A percentile compares a stretch with the other conserved stretches of the same genome.
phyloP scores from a whole-genome alignment of 2,888 invertebrate species.

The Charanyca ferruginea region DNA sequence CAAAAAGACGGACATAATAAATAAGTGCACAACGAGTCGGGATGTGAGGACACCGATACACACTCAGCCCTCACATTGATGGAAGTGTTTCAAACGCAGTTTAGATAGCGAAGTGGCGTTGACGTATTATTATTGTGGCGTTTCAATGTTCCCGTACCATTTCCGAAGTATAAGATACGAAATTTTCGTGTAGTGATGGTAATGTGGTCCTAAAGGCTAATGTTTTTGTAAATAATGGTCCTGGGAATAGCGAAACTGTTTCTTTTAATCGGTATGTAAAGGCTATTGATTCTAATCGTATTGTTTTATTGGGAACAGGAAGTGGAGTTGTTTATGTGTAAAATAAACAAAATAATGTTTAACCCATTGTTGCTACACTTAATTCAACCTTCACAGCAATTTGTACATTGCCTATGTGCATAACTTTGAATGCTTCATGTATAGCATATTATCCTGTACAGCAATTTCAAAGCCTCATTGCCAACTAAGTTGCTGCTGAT shows the following conservation, averaged over 20 bases:
- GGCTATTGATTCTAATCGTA: conserved; percentile 42
- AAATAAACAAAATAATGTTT: conserved; percentile 10
- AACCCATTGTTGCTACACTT: neutral
- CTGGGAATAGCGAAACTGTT: conserved; percentile 41
- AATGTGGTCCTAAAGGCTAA: conserved; percentile 48
- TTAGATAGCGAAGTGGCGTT: conserved; percentile 88
- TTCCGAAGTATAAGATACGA: conserved; percentile 57
- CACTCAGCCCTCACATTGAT: conserved; percentile 88
- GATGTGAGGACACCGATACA: conserved; percentile 79
- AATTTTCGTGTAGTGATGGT: conserved; percentile 60
- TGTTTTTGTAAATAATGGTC: conserved; percentile 41
- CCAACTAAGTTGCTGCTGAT: conserved; percentile 25
- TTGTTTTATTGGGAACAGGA: conserved; percentile 35
- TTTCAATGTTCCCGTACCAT: conserved; percentile 63
- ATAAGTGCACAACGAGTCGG: conserved; percentile 48
- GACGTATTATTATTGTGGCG: conserved; percentile 87
- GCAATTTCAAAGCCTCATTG: conserved; percentile 8
- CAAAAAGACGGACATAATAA: conserved; percentile 50
- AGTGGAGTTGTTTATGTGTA: conserved; percentile 1
- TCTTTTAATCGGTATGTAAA: conserved; percentile 11
- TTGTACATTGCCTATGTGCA: neutral
- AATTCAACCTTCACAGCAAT: neutral
- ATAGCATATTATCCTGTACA: neutral
- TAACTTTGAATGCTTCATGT: neutral
- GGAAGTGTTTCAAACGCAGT: conserved; percentile 90